Evolutionary conservation across 53 echinoderm and acorn worm genomes (phyloP).

Genomic region (Holothuria scabra): DNA sequence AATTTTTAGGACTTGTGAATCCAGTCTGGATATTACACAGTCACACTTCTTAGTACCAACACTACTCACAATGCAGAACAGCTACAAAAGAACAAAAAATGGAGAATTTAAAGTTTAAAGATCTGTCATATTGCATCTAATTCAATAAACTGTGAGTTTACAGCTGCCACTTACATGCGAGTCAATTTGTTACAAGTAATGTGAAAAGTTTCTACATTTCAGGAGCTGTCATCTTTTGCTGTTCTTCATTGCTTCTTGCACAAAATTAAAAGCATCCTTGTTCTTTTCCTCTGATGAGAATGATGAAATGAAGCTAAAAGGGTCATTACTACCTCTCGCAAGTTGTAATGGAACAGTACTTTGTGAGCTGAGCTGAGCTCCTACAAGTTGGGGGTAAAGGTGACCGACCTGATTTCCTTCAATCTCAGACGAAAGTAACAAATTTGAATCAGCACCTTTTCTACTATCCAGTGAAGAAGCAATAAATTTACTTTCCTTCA

Average conservation of each 20-base stretch:
- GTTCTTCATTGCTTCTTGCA: conserved; percentile 85
- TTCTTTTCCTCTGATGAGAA: conserved; percentile 30
- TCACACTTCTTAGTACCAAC: too few species aligned
- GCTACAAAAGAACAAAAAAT: too few species aligned
- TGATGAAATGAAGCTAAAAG: conserved; percentile 67
- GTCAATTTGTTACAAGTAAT: too few species aligned
- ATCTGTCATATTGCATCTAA: too few species aligned
- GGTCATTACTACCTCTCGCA: conserved; percentile 33
- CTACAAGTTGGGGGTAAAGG: conserved; percentile 82
- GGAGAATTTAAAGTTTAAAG: too few species aligned
- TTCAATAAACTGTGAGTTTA: too few species aligned
- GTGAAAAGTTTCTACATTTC: too few species aligned
- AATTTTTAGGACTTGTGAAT: too few species aligned
- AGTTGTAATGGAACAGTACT: conserved; percentile 73
- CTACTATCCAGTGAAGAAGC: not conserved
- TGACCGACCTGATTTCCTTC: conserved; percentile 6
- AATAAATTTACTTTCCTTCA: not conserved
- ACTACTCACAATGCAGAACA: too few species aligned
- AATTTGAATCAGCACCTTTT: not conserved
- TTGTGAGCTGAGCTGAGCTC: conserved; percentile 64
- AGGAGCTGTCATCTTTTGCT: conserved; percentile 62
- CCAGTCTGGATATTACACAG: too few species aligned
- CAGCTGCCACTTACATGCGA: too few species aligned
- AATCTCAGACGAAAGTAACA: not conserved
- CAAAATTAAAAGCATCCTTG: conserved; percentile 75